Base-by-base conservation (phyloP, 2,113 vertebrate genomes). In the Corvus hawaiiensis region DNA sequence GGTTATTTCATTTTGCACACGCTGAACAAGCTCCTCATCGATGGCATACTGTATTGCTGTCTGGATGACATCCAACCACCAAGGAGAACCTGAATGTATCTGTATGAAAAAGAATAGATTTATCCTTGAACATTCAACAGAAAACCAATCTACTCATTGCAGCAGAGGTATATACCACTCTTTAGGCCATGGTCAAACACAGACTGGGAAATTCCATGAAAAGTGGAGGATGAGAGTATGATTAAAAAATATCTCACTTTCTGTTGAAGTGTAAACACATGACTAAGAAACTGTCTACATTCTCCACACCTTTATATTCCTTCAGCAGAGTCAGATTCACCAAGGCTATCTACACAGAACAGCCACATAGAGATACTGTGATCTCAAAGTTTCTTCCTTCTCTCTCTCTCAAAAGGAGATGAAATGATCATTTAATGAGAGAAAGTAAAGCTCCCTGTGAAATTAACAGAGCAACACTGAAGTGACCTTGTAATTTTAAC, bases 1-100 rank as follows among this genome's bases (percentile, higher is more conserved):
- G 2, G 98, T 98, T 92, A 99, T 98, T 97, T 99, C 99, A 3
- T 99, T 99, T 94, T 99, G 98, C 64, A 99, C 98, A 32, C 99
- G 98, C 15, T 98, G 98, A 91, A 99, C 98, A 92, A 99, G 98
- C 22, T 99, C 99, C 10, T 99, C 99, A 27, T 99, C 99, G 1
- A 98, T 96, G 72, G 98, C 97, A 97, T 98, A 98, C 51, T 99
- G 98, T 85, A 98, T 98, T 30, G 99, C 98, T 96, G 96, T 98
- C 91, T 99, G 98, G 80, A 99, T 98, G 27, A 99, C 98, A 51
- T 99, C 99, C 89, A 99, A 94, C 99, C 99, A 99, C 99, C 99
- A 99, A 75, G 99, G 99, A 92, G 99, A 98, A 90, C 95, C 97
- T 61, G 97, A 93, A 91, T 93, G 95, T 93, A 98, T 97, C 98